Percentiles rank a stretch among this genome's conserved stretches.
phyloP scores from a whole-genome alignment of 2,888 invertebrate species.

The Coelinius sp. region DNA sequence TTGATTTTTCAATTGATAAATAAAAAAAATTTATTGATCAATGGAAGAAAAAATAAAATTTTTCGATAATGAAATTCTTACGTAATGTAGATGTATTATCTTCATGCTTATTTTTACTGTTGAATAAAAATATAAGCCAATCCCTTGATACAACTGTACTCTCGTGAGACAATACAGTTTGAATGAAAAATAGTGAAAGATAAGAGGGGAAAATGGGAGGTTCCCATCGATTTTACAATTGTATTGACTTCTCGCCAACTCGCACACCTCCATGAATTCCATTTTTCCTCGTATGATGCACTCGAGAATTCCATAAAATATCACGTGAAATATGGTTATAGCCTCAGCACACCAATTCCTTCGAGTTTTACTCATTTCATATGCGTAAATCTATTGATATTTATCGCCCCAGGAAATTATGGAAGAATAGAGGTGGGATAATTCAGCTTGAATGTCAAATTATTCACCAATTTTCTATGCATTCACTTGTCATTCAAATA shows the following conservation, averaged over 20 bases:
- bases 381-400: constrained; percentile 14
- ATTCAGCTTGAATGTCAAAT: background rate
- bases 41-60: background rate
- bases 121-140: background rate
- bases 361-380: background rate
- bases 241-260: constrained; percentile 23
- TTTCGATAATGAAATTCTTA: too few species aligned
- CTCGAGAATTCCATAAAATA: constrained; percentile 8
- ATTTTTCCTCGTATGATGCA: background rate
- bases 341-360: background rate
- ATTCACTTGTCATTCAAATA: background rate
- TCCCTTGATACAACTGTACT: background rate
- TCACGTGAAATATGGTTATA: background rate
- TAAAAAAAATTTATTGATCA: background rate
- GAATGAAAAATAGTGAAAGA: background rate
- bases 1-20: too few species aligned
- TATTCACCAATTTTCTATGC: background rate
- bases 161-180: background rate
- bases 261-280: background rate
- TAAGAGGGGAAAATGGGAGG: background rate
- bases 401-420: background rate
- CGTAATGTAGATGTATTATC: background rate
- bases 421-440: background rate
- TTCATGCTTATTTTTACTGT: background rate
- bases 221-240: constrained; percentile 19